A percentile compares a stretch with the other conserved stretches of the same genome.
Evolutionary conservation across 2,888 invertebrate genomes (phyloP).

Genomic region (Temnothorax ravouxi): DNA sequence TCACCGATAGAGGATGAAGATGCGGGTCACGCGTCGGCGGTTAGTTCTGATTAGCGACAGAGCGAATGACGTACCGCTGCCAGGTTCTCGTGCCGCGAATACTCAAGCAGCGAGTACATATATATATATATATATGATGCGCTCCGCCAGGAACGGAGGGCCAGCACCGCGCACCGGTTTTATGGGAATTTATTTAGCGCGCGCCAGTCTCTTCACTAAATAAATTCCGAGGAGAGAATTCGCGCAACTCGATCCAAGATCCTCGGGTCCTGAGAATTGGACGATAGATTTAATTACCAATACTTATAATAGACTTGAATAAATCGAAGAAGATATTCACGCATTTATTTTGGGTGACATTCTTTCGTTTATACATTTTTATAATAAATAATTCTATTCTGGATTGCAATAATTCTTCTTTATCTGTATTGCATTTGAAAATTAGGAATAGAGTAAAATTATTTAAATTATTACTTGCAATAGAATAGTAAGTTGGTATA

Average conservation of each 20-base stretch:
- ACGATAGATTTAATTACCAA: slow-evolving; percentile 20
- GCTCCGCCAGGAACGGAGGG: not conserved
- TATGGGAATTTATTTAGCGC: slow-evolving; percentile 76
- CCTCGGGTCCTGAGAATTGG: not conserved
- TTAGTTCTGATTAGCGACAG: slow-evolving; percentile 86
- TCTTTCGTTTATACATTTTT: not conserved
- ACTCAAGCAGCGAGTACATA: slow-evolving; percentile 70
- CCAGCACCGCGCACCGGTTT: slow-evolving; percentile 55
- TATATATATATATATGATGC: slow-evolving; percentile 14
- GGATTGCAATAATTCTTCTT: not conserved
- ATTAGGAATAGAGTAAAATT: not conserved
- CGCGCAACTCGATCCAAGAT: not conserved
- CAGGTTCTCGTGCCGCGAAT: slow-evolving; percentile 84
- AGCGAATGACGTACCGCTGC: slow-evolving; percentile 86
- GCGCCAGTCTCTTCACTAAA: slow-evolving; percentile 32
- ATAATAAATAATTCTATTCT: not conserved
- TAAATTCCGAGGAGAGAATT: slow-evolving; percentile 29
- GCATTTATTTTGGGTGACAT: not conserved
- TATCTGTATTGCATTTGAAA: not conserved
- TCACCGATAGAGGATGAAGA: slow-evolving; percentile 76
- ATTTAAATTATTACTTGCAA: not conserved
- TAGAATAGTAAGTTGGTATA: not conserved
- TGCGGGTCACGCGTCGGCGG: slow-evolving; percentile 85
- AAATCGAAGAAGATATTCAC: not conserved
- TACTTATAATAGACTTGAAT: no score